A percentile compares a stretch with the other conserved stretches of the same genome.
These are phyloP conservation scores for Coryphaenoides rupestris DNA, from an alignment of 2,113 vertebrate species.

Conservation along the genomic window DNA sequence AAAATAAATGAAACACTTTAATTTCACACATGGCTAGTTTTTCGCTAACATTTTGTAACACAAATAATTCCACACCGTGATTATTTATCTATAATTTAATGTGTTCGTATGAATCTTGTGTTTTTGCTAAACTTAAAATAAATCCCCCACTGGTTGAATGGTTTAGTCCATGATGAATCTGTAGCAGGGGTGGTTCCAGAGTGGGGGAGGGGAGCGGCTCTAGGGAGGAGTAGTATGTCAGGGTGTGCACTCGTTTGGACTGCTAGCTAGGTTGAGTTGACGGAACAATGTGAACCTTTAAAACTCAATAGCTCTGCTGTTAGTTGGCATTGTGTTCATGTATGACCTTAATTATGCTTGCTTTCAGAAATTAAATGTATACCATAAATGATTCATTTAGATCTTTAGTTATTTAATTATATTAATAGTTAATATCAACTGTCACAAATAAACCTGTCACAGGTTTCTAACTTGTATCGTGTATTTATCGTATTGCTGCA, in stretches of 20 bases:
- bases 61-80: too few species aligned
- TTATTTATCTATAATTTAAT: neutral
- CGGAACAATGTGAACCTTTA: neutral
- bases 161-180: neutral
- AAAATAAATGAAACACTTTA: slow-evolving; percentile 1
- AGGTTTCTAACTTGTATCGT: too few species aligned
- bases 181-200: neutral
- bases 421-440: too few species aligned
- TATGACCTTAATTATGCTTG: too few species aligned
- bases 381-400: too few species aligned
- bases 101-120: neutral
- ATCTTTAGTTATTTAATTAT: too few species aligned
- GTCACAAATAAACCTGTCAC: too few species aligned
- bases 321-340: too few species aligned
- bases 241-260: neutral
- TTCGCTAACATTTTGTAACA: neutral
- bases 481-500: too few species aligned
- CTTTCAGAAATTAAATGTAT: too few species aligned
- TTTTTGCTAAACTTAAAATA: neutral
- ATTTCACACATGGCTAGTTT: neutral
- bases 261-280: neutral
- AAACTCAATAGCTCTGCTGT: too few species aligned
- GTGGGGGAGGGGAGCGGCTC: neutral
- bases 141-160: neutral
- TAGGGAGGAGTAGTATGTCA: neutral